phyloP scores from a whole-genome alignment of 2,113 vertebrate species.

The Noturus placidus region DNA sequence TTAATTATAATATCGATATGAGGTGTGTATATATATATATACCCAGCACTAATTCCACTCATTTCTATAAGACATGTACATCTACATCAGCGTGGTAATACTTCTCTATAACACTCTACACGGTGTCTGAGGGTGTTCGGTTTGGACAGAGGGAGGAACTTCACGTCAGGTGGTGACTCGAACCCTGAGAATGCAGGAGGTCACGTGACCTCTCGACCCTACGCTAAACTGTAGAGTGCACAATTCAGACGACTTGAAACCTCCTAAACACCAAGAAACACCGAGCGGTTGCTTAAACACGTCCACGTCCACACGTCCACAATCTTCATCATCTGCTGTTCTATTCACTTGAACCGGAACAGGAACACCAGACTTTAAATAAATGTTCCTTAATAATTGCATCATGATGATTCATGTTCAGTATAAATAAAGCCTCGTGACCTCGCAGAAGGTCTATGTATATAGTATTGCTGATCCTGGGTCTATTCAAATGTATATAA shows the following conservation, averaged over 20 bases:
- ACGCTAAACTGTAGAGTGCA: background rate
- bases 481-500: background rate
- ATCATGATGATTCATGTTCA: background rate
- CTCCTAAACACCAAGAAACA: background rate
- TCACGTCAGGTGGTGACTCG: background rate
- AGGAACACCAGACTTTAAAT: background rate
- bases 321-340: background rate
- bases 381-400: background rate
- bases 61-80: background rate
- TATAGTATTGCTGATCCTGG: background rate
- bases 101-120: background rate
- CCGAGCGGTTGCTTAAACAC: background rate
- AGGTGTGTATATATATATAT: background rate
- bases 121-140: background rate
- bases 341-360: background rate
- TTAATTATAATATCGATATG: background rate
- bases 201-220: background rate
- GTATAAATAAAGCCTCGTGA: background rate
- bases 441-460: background rate
- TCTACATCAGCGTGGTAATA: background rate
- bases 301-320: too few relatives aligned
- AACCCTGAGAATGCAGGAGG: slow-evolving; percentile 8
- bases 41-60: background rate
- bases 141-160: background rate
- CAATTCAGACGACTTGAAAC: background rate